These are phyloP conservation scores for Natrix natrix DNA, from an alignment of 2,797 vertebrate species.

Conservation along the genomic window DNA sequence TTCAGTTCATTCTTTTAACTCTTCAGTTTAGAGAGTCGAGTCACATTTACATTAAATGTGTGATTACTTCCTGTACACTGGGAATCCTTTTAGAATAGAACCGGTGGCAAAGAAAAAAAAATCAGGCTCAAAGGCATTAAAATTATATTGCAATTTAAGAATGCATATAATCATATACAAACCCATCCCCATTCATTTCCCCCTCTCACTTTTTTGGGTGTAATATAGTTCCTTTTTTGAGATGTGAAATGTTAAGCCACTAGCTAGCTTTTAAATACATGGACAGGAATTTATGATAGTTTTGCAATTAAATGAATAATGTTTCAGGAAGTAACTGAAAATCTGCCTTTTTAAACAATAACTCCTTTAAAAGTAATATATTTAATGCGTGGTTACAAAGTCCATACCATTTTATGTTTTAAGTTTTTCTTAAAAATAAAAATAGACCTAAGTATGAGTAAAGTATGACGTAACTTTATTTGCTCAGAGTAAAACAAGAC, in stretches of 20 bases:
- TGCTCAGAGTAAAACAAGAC: neutral
- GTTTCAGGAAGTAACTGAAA: neutral
- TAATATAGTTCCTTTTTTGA: neutral
- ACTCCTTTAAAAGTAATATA: neutral
- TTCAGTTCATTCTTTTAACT: neutral
- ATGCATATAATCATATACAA: neutral
- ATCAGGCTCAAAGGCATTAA: neutral
- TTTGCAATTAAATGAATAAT: neutral
- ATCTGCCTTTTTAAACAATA: too few relatives aligned
- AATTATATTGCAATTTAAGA: neutral
- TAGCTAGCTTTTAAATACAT: neutral
- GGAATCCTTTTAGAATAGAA: neutral
- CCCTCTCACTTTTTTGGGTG: neutral
- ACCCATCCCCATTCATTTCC: neutral
- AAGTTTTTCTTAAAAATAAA: neutral
- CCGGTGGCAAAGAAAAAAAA: neutral
- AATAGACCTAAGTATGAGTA: neutral
- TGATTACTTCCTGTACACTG: neutral
- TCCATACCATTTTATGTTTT: neutral
- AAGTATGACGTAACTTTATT: neutral
- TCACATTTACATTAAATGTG: neutral
- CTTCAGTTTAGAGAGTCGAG: neutral
- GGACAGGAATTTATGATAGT: neutral
- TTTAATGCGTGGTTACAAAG: neutral
- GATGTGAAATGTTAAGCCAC: neutral